Base-by-base conservation (phyloP, 2,888 invertebrate genomes). In the Drosophila nigritarsus region DNA sequence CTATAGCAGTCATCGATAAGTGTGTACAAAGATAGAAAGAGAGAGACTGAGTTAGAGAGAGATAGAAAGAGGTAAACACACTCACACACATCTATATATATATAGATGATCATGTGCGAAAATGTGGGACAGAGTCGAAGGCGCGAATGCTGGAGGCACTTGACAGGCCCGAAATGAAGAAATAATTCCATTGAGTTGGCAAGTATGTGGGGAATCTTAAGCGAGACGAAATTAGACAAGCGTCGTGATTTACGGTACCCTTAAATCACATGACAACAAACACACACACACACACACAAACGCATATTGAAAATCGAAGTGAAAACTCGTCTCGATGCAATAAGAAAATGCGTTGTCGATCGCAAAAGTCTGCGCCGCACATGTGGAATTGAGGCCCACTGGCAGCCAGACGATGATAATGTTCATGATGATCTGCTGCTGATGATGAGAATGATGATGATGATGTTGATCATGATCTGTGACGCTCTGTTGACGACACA, bases 211-310 rank as follows among this genome's bases (percentile, higher is more conserved):
- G 80, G 92, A 92, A 92, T 92, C 82, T 83, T 77, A 78, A 80
- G 84, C 84, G 84, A 86, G 84, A 87, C 81, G 77, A 91, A 92
- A 91, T 92, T 92, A 92, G 92, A 92, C 92, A 92, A 91, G 91
- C 84, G 89, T 85, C 92, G 91, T 92, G 92, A 92, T 92, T 92
- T 92, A 92, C 92, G 91, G 92, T 91, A 88, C 91, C 89, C 91
- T 90, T 90, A 90, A 90, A 91, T 87, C 84, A 88, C 88, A 88
- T 75, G 84, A 75, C 87, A 83, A 78, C 71, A 80, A 61, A 64
- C 61, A 59, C 48, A 60, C 32, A 65, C 27, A 58, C 34, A 56
- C 30, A 45, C 18, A 61, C 11, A 58, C 13, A 30, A 36, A 62
- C 65, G 2, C 24, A 73, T 75, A 83, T 81, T 78, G 83, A 73